Evolutionary conservation across 2,797 vertebrate genomes (phyloP).

Genomic region (Aulostomus chinensis): DNA sequence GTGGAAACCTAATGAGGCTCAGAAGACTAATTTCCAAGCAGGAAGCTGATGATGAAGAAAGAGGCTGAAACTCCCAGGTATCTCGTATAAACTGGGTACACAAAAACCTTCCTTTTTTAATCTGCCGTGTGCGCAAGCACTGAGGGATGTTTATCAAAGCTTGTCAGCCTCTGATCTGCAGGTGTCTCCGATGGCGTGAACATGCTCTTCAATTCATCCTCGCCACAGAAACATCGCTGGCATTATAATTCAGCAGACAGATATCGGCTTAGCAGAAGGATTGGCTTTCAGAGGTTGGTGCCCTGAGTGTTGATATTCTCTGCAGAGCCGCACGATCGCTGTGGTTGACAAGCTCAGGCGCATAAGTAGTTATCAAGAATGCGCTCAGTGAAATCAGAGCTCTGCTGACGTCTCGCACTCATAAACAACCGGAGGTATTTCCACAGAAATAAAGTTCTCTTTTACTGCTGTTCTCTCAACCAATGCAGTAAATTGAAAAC

Average conservation of each 20-base stretch:
- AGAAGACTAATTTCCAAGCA: constrained; percentile 45
- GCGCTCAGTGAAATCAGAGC: constrained; percentile 12
- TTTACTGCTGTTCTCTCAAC: too few species aligned
- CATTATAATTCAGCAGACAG: constrained; percentile 17
- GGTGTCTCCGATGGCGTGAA: constrained; percentile 16
- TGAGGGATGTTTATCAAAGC: constrained; percentile 29
- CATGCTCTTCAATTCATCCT: constrained; percentile 4
- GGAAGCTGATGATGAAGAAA: constrained; percentile 20
- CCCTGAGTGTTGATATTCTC: constrained; percentile 32
- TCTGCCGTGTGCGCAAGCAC: too few species aligned
- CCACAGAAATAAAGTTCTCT: constrained; percentile 15
- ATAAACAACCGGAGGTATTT: constrained; percentile 17
- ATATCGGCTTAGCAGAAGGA: constrained; percentile 26
- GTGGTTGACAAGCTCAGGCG: constrained; percentile 14
- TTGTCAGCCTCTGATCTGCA: constrained; percentile 30
- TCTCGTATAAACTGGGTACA: constrained; percentile 30
- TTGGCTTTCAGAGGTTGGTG: constrained; percentile 32
- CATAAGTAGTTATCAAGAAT: constrained; percentile 12
- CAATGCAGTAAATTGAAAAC: too few species aligned
- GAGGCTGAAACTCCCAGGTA: not conserved
- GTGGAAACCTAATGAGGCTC: constrained; percentile 29
- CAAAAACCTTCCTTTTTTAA: constrained; percentile 9
- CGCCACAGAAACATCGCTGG: constrained; percentile 13
- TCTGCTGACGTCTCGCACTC: constrained; percentile 2
- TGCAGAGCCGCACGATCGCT: constrained; percentile 35